phyloP scores from a whole-genome alignment of 1,140 invertebrate genomes.

The Pantala flavescens region DNA sequence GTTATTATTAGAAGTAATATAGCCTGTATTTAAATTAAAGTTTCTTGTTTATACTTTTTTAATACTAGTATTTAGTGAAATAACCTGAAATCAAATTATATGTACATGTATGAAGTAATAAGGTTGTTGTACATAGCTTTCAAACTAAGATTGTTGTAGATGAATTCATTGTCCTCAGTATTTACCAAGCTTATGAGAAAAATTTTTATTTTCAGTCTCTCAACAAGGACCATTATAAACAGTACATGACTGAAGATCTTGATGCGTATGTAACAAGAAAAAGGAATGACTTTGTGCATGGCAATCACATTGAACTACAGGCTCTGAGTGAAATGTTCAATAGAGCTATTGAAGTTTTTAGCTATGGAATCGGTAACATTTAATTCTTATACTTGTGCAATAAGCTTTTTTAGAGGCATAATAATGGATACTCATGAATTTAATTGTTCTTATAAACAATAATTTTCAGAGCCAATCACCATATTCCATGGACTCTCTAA shows the following conservation, averaged over 20 bases:
- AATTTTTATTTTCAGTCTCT: slow-evolving; percentile 44
- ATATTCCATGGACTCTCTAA: slow-evolving; percentile 70
- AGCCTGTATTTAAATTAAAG: no score
- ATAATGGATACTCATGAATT: no score
- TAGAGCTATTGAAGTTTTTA: slow-evolving; percentile 84
- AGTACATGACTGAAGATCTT: slow-evolving; percentile 90
- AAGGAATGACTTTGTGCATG: slow-evolving; percentile 67
- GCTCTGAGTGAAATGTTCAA: slow-evolving; percentile 90
- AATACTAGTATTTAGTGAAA: no score
- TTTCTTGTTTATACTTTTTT: no score
- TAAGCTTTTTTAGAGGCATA: neutral
- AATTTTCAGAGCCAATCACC: slow-evolving; percentile 70
- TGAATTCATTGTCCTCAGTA: no score
- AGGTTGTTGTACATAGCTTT: no score
- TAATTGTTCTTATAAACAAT: slow-evolving; percentile 17
- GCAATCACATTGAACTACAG: slow-evolving; percentile 91
- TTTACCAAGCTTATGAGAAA: no score
- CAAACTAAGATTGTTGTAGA: no score
- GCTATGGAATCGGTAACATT: slow-evolving; percentile 64
- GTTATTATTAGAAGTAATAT: no score
- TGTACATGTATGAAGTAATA: no score
- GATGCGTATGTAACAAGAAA: slow-evolving; percentile 74
- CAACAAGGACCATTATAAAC: slow-evolving; percentile 85
- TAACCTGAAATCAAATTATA: no score
- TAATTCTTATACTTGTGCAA: neutral